Base-by-base conservation (phyloP, 2,888 invertebrate genomes). In the Ceramica pisi region DNA sequence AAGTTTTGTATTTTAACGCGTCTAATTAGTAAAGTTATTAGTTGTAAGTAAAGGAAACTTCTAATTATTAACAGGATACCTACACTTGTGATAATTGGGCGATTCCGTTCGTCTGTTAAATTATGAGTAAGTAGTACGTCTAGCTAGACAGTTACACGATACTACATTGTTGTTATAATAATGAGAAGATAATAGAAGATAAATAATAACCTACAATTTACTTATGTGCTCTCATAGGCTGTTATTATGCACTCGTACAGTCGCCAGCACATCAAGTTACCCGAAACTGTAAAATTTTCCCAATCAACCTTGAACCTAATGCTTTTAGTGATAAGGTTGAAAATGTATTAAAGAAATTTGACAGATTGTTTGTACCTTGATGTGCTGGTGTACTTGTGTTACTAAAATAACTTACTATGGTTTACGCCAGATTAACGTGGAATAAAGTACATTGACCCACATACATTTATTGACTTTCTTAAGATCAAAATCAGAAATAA, bases 61-160 rank as follows among this genome's bases (percentile, higher is more conserved):
- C 12, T 77, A 80, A 80, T 82, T 77, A 68, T 64, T 38, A 67
- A 61, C 73, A 78, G 78, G 83, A 77, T 71, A 73, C 75, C 41
- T 61, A 75, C 73, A 59, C 56, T 69, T 46, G 64, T 51, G 53
- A 23, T 77, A 71, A 75, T 83, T 81, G 64, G 57, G 19, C 23
- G 19, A 68, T 7, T 59, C 57, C 68, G 50, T 55, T 68, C 63
- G 55, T 63, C 55, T 63, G 72, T 56, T 73, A 57, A 72, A 78
- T 70, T 59, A 38, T 56, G 55, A 16, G 48, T 35, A 53, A 21
- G 21, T 50, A 21, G 21, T 50, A 23, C 38, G 12, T 74, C 21
- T 53, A 48, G 38, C 26, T n/a, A 38, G 51, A 35, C 35, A 56
- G n/a, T 63, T 26, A 53, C 64, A 41, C 2, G 7, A n/a, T 14